Evolutionary conservation across 30 jellyfish, hydroid and myxozoan genomes (phyloP), one percentile per base, ranked within the genome.

Genomic region (Hydra vulgaris): DNA sequence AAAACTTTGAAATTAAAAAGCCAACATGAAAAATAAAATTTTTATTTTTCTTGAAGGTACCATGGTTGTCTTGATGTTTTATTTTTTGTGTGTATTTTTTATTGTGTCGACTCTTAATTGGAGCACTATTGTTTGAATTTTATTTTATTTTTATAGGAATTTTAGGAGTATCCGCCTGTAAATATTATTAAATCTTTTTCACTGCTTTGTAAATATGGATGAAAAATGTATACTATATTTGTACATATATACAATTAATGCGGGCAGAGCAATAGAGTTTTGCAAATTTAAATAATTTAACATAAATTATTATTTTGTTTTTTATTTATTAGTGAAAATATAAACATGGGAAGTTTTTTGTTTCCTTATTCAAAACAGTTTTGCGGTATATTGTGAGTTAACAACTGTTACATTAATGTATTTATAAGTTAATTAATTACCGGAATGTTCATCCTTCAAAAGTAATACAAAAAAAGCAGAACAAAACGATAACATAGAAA

Each of bases 201-300:
- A 75, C 83, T 75, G 53, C 21, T 75, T 75, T 75, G 83, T 75
- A 75, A 25, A 75, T 75, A 75, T 75, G 69, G 72, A n/a, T 71
- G 56, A 26, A 75, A 25, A 3, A 40, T 27, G 71, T 75, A 75
- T 75, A 70, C 83, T 75, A 75, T 53, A 75, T 75, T 75, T 75
- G 83, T 75, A 75, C 83, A 75, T 75, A 75, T 75, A 75, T 75
- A 75, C 83, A 40, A 40, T n/a, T 3, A 40, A 40, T 40, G 12
- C 61, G 61, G 61, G 12, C 61, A 40, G 61, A 40, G 61, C 61
- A 40, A 40, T 40, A 5, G 12, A 40, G 61, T 40, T 40, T 40
- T 40, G 61, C 12, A 5, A 40, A 40, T 40, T 40, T 40, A 40
- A 12, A 40, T 40, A 40, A 40, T 40, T 40, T 12, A 40, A 40